Evolutionary conservation across 2,888 invertebrate species (phyloP), one percentile per base, ranked within the genome.

Genomic region (Chrysolina americana): DNA sequence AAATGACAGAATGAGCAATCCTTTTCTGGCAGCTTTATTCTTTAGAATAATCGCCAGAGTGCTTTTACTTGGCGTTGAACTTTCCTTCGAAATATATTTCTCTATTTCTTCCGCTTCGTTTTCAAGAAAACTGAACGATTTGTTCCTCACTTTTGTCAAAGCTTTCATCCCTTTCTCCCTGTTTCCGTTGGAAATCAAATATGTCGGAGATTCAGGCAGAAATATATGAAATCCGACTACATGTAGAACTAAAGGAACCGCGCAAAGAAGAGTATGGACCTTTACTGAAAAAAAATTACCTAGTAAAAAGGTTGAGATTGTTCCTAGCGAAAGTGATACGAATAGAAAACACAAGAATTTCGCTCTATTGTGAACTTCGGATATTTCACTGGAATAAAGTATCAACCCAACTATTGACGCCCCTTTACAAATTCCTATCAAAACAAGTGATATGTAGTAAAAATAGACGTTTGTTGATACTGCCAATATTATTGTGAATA

Each of bases 311-410:
- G 78, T 74, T 36, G 77, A 80, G 1, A 84, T 68, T 15, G 80
- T 71, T 8, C 85, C 85, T 1, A 76, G 13, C 0, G 80, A 71
- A 8, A 77, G 8, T 13, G 79, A 76, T 8, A 81, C 21, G 15
- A 72, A 76, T 48, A 81, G 28, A 6, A 81, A 92, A 0, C 96
- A 80, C 19, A 75, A 74, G 17, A 96, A 88, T 0, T 94, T 92
- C 0, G 96, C 96, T 75, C 97, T 90, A 17, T 93, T 91, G 44
- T 93, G 93, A 73, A 93, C 92, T 89, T 95, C 93, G 9, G 96
- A 92, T 44, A 96, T 94, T 88, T 97, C 97, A 62, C 95, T 95
- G 74, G 95, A 92, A 88, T 96, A 97, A 28, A 28, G 28, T 44
- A 44, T 44, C 44, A 44, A 44, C 13, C 44, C 44, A 9, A 44